These are phyloP conservation scores for Acrobasis consociella DNA, from an alignment of 2,888 invertebrate genomes.

Conservation along the genomic window DNA sequence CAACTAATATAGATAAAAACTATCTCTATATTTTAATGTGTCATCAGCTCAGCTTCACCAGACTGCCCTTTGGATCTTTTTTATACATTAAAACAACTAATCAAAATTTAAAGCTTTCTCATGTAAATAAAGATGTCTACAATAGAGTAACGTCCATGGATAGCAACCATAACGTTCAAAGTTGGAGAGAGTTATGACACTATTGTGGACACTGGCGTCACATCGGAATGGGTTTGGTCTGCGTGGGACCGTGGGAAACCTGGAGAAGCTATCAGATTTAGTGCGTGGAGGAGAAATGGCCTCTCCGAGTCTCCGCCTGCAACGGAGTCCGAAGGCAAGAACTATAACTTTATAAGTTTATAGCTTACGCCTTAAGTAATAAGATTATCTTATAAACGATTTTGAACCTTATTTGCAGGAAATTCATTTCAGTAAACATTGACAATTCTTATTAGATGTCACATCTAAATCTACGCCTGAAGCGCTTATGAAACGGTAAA, in stretches of 20 bases:
- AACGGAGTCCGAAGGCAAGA: conserved; percentile 31
- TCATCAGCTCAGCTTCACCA: too few relatives aligned
- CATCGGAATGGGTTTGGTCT: conserved; percentile 42
- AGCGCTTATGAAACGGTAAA: too few relatives aligned
- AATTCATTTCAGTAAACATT: not conserved
- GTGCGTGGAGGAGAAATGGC: conserved; percentile 42
- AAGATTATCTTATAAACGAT: not conserved
- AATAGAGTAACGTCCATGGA: conserved; percentile 8
- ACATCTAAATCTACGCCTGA: too few relatives aligned
- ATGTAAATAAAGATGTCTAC: conserved; percentile 13
- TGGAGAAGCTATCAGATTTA: conserved; percentile 29
- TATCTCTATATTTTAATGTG: too few relatives aligned
- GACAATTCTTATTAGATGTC: too few relatives aligned
- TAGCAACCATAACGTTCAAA: conserved; percentile 32
- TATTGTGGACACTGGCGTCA: conserved; percentile 41
- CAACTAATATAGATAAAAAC: too few relatives aligned
- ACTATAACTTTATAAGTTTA: conserved; percentile 33
- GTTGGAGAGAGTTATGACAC: conserved; percentile 46
- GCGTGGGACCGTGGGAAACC: conserved; percentile 50
- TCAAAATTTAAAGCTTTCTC: conserved; percentile 17
- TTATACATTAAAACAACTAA: not conserved
- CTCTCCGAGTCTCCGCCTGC: conserved; percentile 39
- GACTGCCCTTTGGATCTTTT: not conserved
- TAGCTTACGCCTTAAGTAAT: conserved; percentile 5
- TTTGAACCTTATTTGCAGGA: not conserved